A percentile compares a stretch with the other conserved stretches of the same genome.
phyloP scores from a whole-genome alignment of 2,113 vertebrate species.

The Nycticorax nycticorax region DNA sequence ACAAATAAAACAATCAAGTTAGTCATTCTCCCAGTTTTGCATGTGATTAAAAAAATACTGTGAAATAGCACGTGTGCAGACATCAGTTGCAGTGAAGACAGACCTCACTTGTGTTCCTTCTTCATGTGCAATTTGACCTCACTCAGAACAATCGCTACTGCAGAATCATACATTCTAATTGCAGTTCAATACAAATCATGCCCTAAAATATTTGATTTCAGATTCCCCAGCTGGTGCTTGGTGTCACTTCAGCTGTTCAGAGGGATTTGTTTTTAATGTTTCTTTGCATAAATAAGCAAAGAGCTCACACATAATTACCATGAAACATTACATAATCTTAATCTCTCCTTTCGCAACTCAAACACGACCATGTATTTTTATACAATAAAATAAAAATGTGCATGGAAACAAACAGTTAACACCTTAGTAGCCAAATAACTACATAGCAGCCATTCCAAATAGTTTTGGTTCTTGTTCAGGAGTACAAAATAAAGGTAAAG shows the following conservation, averaged over 20 bases:
- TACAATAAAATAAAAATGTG: not conserved
- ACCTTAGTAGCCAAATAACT: not conserved
- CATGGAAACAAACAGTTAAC: not conserved
- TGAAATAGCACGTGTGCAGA: not conserved
- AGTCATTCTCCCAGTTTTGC: not conserved
- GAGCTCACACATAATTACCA: slow-evolving; percentile 47
- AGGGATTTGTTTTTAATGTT: slow-evolving; percentile 30
- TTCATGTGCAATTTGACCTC: slow-evolving; percentile 56
- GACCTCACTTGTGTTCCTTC: slow-evolving; percentile 28
- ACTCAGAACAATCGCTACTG: slow-evolving; percentile 49
- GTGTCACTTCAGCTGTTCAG: slow-evolving; percentile 73
- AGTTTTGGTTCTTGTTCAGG: not conserved
- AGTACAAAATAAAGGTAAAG: not conserved
- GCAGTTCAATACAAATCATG: slow-evolving; percentile 65
- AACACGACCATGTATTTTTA: slow-evolving; percentile 1
- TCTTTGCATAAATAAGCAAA: slow-evolving; percentile 62
- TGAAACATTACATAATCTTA: slow-evolving; percentile 36
- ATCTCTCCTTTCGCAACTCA: slow-evolving; percentile 15
- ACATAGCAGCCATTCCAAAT: not conserved
- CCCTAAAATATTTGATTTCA: slow-evolving; percentile 72
- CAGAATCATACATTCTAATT: slow-evolving; percentile 56
- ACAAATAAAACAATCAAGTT: not conserved
- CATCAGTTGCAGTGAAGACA: slow-evolving; percentile 28
- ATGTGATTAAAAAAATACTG: not conserved
- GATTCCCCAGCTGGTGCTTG: slow-evolving; percentile 68